Evolutionary conservation across 2,888 invertebrate species (phyloP).

Genomic region (Pseudococcus longispinus): DNA sequence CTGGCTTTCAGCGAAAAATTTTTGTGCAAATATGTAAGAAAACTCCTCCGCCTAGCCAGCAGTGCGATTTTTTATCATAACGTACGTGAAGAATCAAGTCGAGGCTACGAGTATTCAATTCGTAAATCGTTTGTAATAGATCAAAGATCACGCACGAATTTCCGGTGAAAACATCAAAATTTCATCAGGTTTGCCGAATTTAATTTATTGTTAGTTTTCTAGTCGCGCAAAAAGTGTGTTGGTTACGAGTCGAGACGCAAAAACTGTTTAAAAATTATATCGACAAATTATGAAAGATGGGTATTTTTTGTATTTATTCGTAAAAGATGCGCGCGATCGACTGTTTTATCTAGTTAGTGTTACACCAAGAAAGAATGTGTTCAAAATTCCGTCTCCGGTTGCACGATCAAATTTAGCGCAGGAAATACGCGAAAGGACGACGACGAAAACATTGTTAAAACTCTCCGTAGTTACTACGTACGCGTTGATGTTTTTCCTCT

Average conservation of each 20-base stretch:
- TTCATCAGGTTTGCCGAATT: slow-evolving; percentile 35
- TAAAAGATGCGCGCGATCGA: background rate
- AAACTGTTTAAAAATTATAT: no score
- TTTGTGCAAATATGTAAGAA: background rate
- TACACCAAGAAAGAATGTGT: background rate
- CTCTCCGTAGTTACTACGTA: background rate
- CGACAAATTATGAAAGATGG: no score
- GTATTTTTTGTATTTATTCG: no score
- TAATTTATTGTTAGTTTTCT: slow-evolving; percentile 3
- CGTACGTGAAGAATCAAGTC: background rate
- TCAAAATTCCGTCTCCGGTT: background rate
- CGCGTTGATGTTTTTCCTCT: background rate
- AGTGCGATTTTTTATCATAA: background rate
- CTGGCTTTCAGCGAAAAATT: background rate
- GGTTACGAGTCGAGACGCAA: background rate
- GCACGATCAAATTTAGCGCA: background rate
- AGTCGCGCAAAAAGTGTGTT: background rate
- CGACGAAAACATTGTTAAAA: background rate
- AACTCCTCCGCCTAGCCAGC: background rate
- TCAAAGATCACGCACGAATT: background rate
- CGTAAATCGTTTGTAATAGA: background rate
- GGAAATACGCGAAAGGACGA: background rate
- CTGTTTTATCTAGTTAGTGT: slow-evolving; percentile 35
- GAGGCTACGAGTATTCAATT: background rate
- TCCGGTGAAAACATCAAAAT: background rate